phyloP scores from a whole-genome alignment of 2,113 vertebrate genomes.

The Puffinus mauretanicus region DNA sequence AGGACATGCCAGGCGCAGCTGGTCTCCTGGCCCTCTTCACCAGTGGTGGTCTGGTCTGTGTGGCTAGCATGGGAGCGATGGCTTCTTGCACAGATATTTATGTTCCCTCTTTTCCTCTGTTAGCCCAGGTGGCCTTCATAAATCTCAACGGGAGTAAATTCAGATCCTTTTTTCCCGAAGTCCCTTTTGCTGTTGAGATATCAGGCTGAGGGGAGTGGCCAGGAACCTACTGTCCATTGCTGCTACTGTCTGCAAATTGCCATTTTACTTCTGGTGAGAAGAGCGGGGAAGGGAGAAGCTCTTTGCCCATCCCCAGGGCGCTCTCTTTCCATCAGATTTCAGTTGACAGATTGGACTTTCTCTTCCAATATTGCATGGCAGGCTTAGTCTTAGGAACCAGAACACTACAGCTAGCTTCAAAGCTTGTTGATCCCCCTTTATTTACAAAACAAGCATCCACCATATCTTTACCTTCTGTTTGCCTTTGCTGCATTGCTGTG shows the following conservation, averaged over 20 bases:
- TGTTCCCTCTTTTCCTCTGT: neutral
- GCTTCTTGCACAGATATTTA: neutral
- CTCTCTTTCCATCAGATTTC: neutral
- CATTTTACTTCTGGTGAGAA: neutral
- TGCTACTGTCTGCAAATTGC: neutral
- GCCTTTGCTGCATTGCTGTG: neutral
- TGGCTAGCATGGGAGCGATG: fast-evolving
- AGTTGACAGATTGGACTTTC: neutral
- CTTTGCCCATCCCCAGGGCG: neutral
- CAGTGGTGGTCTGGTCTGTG: neutral
- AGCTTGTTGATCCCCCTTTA: neutral
- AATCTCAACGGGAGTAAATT: neutral
- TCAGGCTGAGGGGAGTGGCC: neutral
- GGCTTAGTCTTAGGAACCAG: neutral
- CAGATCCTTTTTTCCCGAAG: neutral
- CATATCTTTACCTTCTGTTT: neutral
- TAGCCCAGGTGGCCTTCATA: neutral
- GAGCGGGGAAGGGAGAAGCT: fast-evolving
- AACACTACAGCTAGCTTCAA: neutral
- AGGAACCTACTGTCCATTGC: neutral
- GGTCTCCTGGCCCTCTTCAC: neutral
- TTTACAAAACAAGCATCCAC: neutral
- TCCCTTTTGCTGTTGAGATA: neutral
- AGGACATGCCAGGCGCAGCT: neutral
- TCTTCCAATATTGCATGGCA: neutral